Base-by-base conservation (phyloP, 2,797 vertebrate genomes). In the Nasua narica region DNA sequence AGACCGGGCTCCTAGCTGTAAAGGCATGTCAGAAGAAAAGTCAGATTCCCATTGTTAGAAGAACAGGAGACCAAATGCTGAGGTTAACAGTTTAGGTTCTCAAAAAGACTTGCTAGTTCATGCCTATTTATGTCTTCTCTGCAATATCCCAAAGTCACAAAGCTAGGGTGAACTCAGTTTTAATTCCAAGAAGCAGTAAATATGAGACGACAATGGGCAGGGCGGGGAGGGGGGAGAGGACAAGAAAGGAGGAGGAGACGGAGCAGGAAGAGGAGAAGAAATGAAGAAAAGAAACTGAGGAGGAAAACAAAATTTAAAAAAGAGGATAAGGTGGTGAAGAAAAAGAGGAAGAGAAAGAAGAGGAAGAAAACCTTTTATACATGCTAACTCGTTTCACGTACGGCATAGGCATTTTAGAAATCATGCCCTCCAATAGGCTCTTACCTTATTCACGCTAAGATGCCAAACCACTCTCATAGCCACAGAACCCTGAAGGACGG, bases 1-100 rank as follows among this genome's bases (percentile, higher is more conserved):
- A 35, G 29, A 69, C 69, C 76, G 37, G 40, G 2, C 27, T 56
- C 29, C 0, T 0, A 40, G 21, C 87, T 78, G 29, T 23, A 87
- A 81, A 92, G 77, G 86, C 69, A 29, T 5, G 65, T 92, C 67
- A 50, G 54, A 79, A 52, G 54, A 76, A 52, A 92, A 79, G 65
- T 32, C 60, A 54, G 21, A 89, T 11, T 25, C 46, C 16, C 32
- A 48, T 7, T 23, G 15, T 65, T 58, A 15, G 37, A 92, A 88
- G 70, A 96, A 10, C 46, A 58, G 83, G 56, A 37, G 40, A 56
- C 83, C 58, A 74, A 35, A 70, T 14, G 35, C 29, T 58, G 74
- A 35, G 52, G 7, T 5, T 79, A 52, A 58, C 83, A 77, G 8
- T n/a, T 72, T 27, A 12, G 4, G 15, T 46, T 50, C 84, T 92